Evolutionary conservation across 2,797 vertebrate genomes (phyloP).

Genomic region (Rhabdomys pumilio): DNA sequence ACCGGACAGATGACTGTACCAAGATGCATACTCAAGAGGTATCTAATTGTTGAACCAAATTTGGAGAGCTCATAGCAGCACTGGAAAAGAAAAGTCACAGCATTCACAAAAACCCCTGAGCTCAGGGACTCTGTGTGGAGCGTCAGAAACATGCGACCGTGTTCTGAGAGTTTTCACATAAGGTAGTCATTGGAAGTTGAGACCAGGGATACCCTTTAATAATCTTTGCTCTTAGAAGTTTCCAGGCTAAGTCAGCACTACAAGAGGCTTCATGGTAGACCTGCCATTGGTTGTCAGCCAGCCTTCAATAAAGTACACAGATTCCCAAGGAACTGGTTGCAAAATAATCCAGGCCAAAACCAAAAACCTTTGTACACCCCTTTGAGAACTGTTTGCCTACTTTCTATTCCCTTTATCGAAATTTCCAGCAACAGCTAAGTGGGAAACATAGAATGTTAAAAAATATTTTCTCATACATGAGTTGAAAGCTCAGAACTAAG

Average conservation of each 20-base stretch:
- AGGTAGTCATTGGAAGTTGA: background rate
- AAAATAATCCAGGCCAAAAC: constrained; percentile 61
- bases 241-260: constrained; percentile 47
- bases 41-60: constrained; percentile 30
- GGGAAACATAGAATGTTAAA: background rate
- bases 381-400: constrained; percentile 45
- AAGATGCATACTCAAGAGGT: background rate
- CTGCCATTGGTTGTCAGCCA: constrained; percentile 53
- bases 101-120: background rate
- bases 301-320: constrained; percentile 63
- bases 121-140: background rate
- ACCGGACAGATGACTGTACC: constrained; percentile 18
- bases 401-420: constrained; percentile 68
- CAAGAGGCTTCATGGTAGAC: constrained; percentile 11
- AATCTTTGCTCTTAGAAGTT: background rate
- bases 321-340: constrained; percentile 47
- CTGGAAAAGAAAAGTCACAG: constrained; percentile 21
- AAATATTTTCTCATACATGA: constrained; percentile 33
- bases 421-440: constrained; percentile 57
- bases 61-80: background rate
- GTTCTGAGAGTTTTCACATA: constrained; percentile 37
- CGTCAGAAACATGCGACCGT: background rate
- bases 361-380: constrained; percentile 30
- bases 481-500: constrained; percentile 45
- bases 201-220: constrained; percentile 45